Base-by-base conservation (phyloP, 1,140 invertebrate species). In the Drosophila watanabei region DNA sequence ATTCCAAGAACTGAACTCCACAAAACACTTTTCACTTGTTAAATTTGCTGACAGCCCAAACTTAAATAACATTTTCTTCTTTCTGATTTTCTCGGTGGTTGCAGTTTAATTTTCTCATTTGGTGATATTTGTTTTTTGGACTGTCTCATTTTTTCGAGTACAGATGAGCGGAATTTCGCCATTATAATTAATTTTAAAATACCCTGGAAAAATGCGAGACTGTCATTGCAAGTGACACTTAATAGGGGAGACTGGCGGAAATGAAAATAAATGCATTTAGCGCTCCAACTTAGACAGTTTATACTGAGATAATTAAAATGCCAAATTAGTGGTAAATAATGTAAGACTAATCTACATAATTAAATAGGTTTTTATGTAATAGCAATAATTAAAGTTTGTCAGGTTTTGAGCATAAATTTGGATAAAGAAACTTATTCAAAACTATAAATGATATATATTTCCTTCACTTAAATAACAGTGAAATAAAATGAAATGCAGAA, bases 131-230 rank as follows among this genome's bases (percentile, higher is more conserved):
- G 60, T 56, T 43, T 66, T 66, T 66, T 56, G 32, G 16, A 37
- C 18, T 20, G 49, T 57, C 11, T 14, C 20, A 37, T 43, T 63
- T 54, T 51, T 69, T 13, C 13, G 4, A 33, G 45, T 20, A 59
- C 11, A 49, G 11, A 39, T 35, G 24, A 30, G 51, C 24, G 41
- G 24, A 13, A 20, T 62, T 51, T 48, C 14, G 60, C 64, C 65
- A 85, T 85, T 70, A 78, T 64, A 81, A 85, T 78, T 66, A 58
- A 81, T 81, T 86, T 62, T 56, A 66, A 63, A 75, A 51, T 41
- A 51, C 32, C 63, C 49, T 52, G 48, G 20, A 66, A 72, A 58
- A 71, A 57, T 48, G 37, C 35, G 45, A 43, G 54, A 79, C 58
- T 52, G 20, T 48, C 60, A 69, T 60, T 59, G 60, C 45, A 68